Evolutionary conservation across 23 tunicate genomes (phyloP), one percentile per base, ranked within the genome.

Genomic region (Halocynthia aurantium): DNA sequence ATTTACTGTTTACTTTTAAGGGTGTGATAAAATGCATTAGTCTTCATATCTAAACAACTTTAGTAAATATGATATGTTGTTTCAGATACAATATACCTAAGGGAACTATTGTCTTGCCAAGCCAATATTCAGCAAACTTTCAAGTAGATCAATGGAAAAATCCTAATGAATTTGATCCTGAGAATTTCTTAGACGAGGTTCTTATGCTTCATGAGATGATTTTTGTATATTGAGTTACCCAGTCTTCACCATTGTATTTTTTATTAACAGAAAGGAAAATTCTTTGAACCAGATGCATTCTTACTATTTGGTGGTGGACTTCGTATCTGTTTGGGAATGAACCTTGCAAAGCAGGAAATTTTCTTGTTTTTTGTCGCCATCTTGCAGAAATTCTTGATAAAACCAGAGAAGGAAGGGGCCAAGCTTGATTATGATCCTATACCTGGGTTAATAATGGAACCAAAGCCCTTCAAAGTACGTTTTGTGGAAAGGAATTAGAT

Each of bases 101-200:
- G 31, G 70, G 70, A 40, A 65, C 70, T 8, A 65, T 6, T 15
- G 22, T 65, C 6, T 49, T 65, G 17, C 10, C 31, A 49, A 65
- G 31, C 2, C 70, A 40, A 10, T 65, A 15, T 11, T 65, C 70
- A 20, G 22, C 70, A 65, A 65, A 65, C 19, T 20, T 9, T 15
- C 70, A 65, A 65, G 70, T 0, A 20, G 70, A 65, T 15, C 22
- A 15, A 65, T 65, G 70, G 70, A 65, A 65, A 15, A 65, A 65
- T 65, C 70, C 70, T 9, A 15, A 15, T 9, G 19, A 65, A 11
- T 65, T 65, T 49, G 70, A 65, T 65, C 70, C 70, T 9, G 70
- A 65, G 19, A 65, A 65, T 49, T 65, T 65, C 31, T 65, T 65
- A 65, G 70, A 65, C 70, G 70, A 65, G 70, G 70, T 65, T 5